These are phyloP conservation scores for Sandelia bainsii DNA, from an alignment of 2,797 vertebrate species.

Conservation along the genomic window DNA sequence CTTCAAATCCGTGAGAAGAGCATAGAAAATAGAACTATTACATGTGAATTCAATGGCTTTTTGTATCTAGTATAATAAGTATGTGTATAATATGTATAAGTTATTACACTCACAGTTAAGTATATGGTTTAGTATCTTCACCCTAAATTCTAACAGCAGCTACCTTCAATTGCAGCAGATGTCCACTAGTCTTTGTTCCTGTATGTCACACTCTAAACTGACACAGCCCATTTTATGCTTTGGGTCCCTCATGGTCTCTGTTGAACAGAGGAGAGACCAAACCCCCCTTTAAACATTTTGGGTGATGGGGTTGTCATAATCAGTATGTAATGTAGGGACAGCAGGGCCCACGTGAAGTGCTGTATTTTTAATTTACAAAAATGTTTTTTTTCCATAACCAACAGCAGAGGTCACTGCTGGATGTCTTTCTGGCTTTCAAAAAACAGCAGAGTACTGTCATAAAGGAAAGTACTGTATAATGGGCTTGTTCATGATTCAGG, in stretches of 20 bases:
- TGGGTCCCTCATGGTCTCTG: neutral
- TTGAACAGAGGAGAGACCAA: neutral
- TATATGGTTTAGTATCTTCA: too few species aligned
- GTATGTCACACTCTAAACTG: neutral
- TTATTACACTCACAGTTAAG: too few species aligned
- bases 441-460: neutral
- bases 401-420: conserved; percentile 82
- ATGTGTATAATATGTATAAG: too few species aligned
- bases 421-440: conserved; percentile 35
- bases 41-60: too few species aligned
- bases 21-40: too few species aligned
- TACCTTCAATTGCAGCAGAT: too few species aligned
- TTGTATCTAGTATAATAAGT: too few species aligned
- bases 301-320: neutral
- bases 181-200: neutral
- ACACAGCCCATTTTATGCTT: neutral
- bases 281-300: neutral
- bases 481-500: neutral
- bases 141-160: too few species aligned
- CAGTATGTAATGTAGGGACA: conserved; percentile 1
- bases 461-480: neutral
- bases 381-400: neutral
- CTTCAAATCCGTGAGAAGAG: too few species aligned
- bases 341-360: neutral
- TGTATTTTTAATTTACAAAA: neutral